Conservation (phyloP, 1,140 invertebrate genomes). For the Pachypsylla venusta region DNA sequence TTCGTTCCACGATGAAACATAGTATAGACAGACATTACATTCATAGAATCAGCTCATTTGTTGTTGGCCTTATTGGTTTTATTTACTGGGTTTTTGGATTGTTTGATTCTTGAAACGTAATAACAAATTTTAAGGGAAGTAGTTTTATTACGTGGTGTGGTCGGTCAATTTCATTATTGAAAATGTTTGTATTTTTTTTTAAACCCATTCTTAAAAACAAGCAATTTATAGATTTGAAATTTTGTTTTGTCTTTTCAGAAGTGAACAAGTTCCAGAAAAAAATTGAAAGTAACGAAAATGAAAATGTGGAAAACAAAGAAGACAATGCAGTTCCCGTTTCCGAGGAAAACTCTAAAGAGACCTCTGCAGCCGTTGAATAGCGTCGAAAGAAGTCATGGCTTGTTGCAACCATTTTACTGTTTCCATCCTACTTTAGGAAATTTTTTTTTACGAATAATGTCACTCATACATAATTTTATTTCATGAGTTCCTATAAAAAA, state of each 20-base stretch:
- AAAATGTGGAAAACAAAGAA: background rate
- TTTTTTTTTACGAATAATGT: no score
- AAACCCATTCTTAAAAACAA: no score
- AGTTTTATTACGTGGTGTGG: no score
- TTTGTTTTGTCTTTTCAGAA: conserved; percentile 27
- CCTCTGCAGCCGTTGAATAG: background rate
- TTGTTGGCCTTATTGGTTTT: conserved; percentile 8
- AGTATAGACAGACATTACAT: background rate
- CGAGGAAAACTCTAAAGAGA: background rate
- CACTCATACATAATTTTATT: no score
- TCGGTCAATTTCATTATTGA: no score
- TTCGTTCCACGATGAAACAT: background rate
- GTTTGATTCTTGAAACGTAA: conserved; percentile 27
- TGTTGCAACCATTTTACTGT: no score
- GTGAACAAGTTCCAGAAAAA: conserved; percentile 35
- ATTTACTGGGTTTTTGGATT: background rate
- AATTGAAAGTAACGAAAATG: conserved; percentile 16
- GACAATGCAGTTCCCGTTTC: background rate
- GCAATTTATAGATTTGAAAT: no score
- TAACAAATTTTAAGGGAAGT: conserved; percentile 33
- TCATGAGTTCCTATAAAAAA: no score
- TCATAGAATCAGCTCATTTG: no score
- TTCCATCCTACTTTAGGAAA: no score
- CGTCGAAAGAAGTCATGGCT: no score
- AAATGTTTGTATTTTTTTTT: no score